phyloP scores from a whole-genome alignment of 2,113 vertebrate genomes.

The Odocoileus hemionus region DNA sequence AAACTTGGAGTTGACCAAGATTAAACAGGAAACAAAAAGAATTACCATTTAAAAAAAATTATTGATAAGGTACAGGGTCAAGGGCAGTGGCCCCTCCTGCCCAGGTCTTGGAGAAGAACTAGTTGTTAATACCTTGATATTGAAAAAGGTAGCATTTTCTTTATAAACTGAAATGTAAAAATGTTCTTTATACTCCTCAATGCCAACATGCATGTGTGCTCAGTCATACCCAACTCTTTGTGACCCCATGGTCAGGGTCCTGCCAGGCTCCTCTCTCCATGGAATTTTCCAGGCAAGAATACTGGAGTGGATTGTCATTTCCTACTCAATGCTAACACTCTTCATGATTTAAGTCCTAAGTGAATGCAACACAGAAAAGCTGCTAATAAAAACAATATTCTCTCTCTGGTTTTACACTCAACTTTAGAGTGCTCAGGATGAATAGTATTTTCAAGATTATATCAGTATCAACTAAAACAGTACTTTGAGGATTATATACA shows the following conservation, averaged over 20 bases:
- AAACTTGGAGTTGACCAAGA: not conserved
- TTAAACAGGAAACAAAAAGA: not conserved
- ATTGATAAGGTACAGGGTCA: not conserved
- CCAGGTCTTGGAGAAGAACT: not conserved
- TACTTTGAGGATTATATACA: not conserved
- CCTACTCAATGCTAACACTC: not conserved
- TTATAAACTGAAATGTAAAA: not conserved
- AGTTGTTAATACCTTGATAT: not conserved
- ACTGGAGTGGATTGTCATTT: not conserved
- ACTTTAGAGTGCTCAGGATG: not conserved
- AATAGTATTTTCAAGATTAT: not conserved
- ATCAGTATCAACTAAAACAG: not conserved
- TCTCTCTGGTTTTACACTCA: not conserved
- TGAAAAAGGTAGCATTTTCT: not conserved
- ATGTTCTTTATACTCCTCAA: not conserved
- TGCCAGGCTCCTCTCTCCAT: not conserved
- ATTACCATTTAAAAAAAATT: not conserved
- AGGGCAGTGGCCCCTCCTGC: not conserved
- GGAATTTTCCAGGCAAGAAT: not conserved
- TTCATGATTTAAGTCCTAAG: not conserved
- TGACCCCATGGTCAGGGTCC: accelerated
- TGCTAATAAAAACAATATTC: not conserved
- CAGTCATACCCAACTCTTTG: not conserved
- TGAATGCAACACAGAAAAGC: not conserved
- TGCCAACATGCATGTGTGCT: not conserved